Conservation (phyloP, 2,888 invertebrate species). For the Leptinotarsa tumamoca region DNA sequence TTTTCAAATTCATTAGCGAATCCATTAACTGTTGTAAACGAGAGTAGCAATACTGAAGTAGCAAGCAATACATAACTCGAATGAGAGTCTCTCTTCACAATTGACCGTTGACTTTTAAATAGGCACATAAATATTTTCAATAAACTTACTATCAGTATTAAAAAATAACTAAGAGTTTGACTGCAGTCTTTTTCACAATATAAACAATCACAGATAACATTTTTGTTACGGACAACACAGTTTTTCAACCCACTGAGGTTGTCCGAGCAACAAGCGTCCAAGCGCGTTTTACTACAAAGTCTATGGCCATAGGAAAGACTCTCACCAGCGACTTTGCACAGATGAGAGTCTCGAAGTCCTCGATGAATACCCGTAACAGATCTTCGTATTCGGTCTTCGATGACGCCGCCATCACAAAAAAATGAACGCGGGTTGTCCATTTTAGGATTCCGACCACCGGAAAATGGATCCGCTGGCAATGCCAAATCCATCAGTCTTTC, state of each 20-base stretch:
- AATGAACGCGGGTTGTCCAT: constrained; percentile 36
- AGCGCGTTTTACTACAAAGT: constrained; percentile 30
- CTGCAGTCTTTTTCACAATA: constrained; percentile 52
- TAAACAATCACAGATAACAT: constrained; percentile 57
- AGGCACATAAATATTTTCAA: constrained; percentile 63
- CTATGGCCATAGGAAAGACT: constrained; percentile 27
- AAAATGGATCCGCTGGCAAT: constrained; percentile 22
- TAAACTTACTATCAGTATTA: constrained; percentile 57
- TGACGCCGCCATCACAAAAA: constrained; percentile 29
- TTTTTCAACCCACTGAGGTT: constrained; percentile 35
- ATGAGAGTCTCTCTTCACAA: constrained; percentile 42
- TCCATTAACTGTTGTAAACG: constrained; percentile 30
- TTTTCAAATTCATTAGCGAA: constrained; percentile 64
- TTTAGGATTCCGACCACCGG: constrained; percentile 9
- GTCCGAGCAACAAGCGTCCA: constrained; percentile 28
- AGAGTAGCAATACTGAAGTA: constrained; percentile 37
- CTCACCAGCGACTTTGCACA: constrained; percentile 23
- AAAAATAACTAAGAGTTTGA: constrained; percentile 45
- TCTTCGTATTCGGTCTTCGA: constrained; percentile 28
- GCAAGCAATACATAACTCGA: constrained; percentile 36
- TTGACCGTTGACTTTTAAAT: constrained; percentile 57
- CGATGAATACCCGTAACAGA: constrained; percentile 28
- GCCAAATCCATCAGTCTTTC: constrained; percentile 34
- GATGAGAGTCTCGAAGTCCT: constrained; percentile 29
- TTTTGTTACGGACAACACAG: constrained; percentile 37